These are phyloP conservation scores for Aricia artaxerxes DNA, from an alignment of 2,888 invertebrate genomes.

Conservation along the genomic window DNA sequence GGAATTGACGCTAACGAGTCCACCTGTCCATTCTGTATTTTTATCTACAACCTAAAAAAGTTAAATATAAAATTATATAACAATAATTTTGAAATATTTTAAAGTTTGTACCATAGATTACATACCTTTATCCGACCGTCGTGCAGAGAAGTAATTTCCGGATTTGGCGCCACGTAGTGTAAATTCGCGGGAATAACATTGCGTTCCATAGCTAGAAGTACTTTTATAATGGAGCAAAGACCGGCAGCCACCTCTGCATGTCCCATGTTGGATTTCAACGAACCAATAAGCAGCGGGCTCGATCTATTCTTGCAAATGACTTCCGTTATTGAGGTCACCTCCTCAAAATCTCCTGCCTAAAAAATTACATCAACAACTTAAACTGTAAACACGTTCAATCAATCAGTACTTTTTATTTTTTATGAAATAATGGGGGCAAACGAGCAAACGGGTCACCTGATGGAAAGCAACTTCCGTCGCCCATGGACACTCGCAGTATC, in stretches of 20 bases:
- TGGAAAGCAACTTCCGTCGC: too few species aligned
- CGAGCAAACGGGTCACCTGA: too few species aligned
- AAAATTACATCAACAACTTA: neutral
- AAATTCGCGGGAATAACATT: constrained; percentile 19
- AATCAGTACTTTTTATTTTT: too few species aligned
- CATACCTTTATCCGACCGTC: constrained; percentile 20
- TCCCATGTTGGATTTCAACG: constrained; percentile 25
- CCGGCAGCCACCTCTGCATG: constrained; percentile 23
- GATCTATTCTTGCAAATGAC: neutral
- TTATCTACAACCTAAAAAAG: neutral
- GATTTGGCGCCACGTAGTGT: constrained; percentile 2
- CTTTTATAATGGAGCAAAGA: constrained; percentile 12
- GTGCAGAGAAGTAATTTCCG: neutral
- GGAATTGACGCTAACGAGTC: neutral
- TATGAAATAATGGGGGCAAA: too few species aligned
- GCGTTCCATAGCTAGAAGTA: constrained; percentile 22
- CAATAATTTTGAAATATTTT: neutral
- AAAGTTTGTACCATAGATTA: neutral
- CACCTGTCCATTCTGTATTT: constrained; percentile 14
- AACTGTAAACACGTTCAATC: too few species aligned
- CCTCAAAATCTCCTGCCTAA: constrained; percentile 23
- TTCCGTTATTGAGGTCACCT: constrained; percentile 10
- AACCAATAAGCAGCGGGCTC: constrained; percentile 19
- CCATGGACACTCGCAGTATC: too few species aligned
- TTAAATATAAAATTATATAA: neutral